phyloP scores from a whole-genome alignment of 2,797 vertebrate genomes.

The Perodicticus potto region DNA sequence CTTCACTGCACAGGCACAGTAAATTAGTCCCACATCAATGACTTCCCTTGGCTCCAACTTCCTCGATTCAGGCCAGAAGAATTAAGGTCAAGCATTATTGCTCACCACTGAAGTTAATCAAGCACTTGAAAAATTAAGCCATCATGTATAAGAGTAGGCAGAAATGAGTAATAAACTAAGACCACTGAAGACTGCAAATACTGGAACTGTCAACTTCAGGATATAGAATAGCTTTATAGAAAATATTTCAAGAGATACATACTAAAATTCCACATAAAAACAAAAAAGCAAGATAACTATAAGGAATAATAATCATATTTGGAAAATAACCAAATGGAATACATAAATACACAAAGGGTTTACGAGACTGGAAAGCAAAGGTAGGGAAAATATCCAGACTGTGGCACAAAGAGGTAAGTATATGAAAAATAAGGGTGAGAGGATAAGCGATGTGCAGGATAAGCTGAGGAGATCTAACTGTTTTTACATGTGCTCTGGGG shows the following conservation, averaged over 20 bases:
- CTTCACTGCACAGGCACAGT: neutral
- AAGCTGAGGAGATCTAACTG: neutral
- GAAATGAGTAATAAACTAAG: neutral
- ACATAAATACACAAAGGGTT: neutral
- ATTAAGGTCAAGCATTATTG: constrained; percentile 11
- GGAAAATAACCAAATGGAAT: neutral
- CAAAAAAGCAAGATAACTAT: neutral
- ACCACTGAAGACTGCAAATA: neutral
- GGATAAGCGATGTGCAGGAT: neutral
- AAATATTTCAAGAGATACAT: neutral
- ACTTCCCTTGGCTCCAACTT: neutral
- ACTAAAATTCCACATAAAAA: neutral
- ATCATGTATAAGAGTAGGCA: neutral
- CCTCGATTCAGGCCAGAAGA: neutral
- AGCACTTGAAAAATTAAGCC: neutral
- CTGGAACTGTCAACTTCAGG: neutral
- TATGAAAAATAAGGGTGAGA: neutral
- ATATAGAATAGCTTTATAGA: neutral
- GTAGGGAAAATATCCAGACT: neutral
- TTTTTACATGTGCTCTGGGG: neutral
- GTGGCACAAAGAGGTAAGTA: neutral
- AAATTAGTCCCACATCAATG: neutral
- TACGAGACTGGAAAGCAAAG: neutral
- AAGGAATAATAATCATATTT: neutral
- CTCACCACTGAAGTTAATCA: neutral